phyloP scores from a whole-genome alignment of 2,888 invertebrate genomes.

The Nomada fabriciana region DNA sequence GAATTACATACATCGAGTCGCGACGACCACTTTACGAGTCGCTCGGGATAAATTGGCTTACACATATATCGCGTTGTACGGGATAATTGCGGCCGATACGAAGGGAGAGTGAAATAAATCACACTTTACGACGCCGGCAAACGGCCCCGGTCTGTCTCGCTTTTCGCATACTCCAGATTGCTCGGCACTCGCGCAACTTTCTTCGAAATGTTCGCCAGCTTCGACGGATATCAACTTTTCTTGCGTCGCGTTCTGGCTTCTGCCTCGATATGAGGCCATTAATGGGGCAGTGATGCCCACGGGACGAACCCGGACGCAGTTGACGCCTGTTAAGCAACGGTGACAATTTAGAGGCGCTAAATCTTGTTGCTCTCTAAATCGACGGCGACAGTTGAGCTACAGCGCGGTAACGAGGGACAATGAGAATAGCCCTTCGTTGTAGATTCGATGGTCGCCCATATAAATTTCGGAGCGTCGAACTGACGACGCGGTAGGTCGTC shows the following conservation, averaged over 20 bases:
- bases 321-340: slow-evolving; percentile 30
- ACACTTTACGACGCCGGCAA: slow-evolving; percentile 75
- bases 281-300: no score
- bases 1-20: slow-evolving; percentile 57
- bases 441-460: slow-evolving; percentile 59
- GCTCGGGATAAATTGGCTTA: slow-evolving; percentile 74
- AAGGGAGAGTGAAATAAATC: slow-evolving; percentile 77
- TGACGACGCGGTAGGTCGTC: neutral
- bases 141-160: slow-evolving; percentile 34
- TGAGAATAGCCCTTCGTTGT: slow-evolving; percentile 60
- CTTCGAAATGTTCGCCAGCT: neutral
- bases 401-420: slow-evolving; percentile 55
- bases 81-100: slow-evolving; percentile 64
- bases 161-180: slow-evolving; percentile 38
- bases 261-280: neutral
- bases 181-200: neutral
- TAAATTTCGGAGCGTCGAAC: slow-evolving; percentile 13
- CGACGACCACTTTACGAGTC: slow-evolving; percentile 45
- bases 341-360: slow-evolving; percentile 35
- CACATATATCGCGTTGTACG: slow-evolving; percentile 50
- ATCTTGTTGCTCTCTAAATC: slow-evolving; percentile 31
- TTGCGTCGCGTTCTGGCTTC: neutral
- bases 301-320: neutral
- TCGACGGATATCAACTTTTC: neutral
- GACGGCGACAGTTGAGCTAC: slow-evolving; percentile 5